These are phyloP conservation scores for Drosophila rhopaloa DNA, from an alignment of 1,140 invertebrate genomes.

Conservation along the genomic window DNA sequence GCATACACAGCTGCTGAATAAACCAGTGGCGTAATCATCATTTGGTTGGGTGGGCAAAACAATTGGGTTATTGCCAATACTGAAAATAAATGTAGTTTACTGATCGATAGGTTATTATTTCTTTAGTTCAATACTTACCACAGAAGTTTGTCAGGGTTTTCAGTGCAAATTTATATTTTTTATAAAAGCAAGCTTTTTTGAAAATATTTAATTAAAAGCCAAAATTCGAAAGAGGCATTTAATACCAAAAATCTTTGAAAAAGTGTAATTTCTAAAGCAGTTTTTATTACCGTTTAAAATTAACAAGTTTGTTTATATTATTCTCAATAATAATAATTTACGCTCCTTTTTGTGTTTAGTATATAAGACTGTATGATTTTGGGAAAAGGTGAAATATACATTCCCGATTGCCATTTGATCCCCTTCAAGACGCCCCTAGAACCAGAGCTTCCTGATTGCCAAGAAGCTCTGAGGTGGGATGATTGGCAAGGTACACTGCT, in stretches of 20 bases:
- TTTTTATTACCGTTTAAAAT: too few species aligned
- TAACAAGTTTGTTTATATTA: too few species aligned
- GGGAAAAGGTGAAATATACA: background rate
- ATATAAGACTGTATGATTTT: too few species aligned
- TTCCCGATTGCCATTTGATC: background rate
- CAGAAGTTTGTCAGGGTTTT: too few species aligned
- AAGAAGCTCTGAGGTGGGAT: background rate
- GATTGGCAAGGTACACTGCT: conserved; percentile 20
- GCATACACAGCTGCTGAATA: conserved; percentile 8
- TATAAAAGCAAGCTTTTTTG: too few species aligned
- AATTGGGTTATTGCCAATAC: background rate
- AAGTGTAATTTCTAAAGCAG: too few species aligned
- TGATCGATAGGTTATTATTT: background rate
- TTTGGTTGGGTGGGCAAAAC: background rate
- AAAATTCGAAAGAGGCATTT: too few species aligned
- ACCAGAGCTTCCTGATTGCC: conserved; percentile 13
- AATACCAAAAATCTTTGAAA: too few species aligned
- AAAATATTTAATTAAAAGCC: too few species aligned
- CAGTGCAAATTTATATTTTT: too few species aligned
- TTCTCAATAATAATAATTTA: background rate
- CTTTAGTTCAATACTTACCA: too few species aligned
- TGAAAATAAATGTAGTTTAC: background rate
- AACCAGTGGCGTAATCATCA: conserved; percentile 5
- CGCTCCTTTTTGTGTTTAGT: background rate
- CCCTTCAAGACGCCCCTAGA: conserved; percentile 2